Base-by-base conservation (phyloP, 2,113 vertebrate genomes). In the Stomatorhinus ivindoensis region DNA sequence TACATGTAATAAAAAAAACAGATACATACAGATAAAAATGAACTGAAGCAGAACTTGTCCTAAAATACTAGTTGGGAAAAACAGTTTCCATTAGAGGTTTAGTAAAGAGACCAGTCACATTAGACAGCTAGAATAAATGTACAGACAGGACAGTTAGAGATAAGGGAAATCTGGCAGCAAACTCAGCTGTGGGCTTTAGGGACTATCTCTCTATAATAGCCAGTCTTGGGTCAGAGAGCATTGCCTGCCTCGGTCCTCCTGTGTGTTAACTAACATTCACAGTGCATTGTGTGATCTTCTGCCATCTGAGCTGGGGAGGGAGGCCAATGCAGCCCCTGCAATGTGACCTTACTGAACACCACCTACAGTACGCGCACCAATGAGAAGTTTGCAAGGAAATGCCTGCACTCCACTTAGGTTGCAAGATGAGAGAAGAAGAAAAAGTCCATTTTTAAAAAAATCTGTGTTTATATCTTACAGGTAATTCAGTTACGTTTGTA, bases 141-240 rank as follows among this genome's bases (percentile, higher is more conserved):
- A 92, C 61, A 89, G 88, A 92, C 91, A 73, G 90, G 93, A 90
- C 93, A 89, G 91, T 95, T 92, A 92, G 91, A 92, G 91, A 93
- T 92, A 93, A 94, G 93, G 94, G 94, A 94, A 92, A 94, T 92
- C 85, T 95, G 94, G 91, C 93, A 91, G 91, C 92, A 93, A 94
- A 92, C 93, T 87, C 92, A 91, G 93, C 91, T 91, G 58, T 92
- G 93, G 93, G 93, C 90, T 92, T 96, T 94, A 91, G 95, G 95
- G 95, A 96, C 94, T 95, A 94, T 92, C 94, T 94, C 94, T 92
- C 93, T 91, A 93, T 96, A 95, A 94, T 94, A 94, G 90, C 91
- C 94, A 95, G 91, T 95, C 92, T 90, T 92, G 93, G 94, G 95
- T 96, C 94, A 95, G 92, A 91, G 92, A 92, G 93, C 89, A 89